Evolutionary conservation across 1,140 invertebrate genomes (phyloP).

Genomic region (Drosophila kikkawai): DNA sequence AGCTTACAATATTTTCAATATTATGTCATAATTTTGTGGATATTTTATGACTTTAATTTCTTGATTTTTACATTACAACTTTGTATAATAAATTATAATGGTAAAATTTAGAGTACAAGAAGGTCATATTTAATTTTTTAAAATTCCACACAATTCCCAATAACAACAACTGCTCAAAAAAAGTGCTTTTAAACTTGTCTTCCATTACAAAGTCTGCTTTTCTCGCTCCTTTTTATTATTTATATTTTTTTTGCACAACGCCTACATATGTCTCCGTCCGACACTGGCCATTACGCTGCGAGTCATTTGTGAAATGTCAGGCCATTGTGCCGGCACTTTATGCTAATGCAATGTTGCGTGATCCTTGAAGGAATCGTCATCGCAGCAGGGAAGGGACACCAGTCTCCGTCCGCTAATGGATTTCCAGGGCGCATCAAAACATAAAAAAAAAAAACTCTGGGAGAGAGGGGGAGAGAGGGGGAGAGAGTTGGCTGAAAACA

Average conservation of each 20-base stretch:
- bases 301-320: constrained; percentile 53
- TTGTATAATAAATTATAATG: neutral
- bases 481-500: constrained; percentile 19
- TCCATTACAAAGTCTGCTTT: neutral
- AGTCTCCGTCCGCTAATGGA: constrained; percentile 38
- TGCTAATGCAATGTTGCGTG: constrained; percentile 62
- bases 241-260: neutral
- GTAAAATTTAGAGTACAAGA: no score
- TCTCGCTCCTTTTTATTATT: neutral
- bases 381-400: constrained; percentile 19
- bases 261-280: neutral
- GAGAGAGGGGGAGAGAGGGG: neutral
- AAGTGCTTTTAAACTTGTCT: neutral
- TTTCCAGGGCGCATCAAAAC: constrained; percentile 50
- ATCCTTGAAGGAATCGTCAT: constrained; percentile 62
- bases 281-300: constrained; percentile 22
- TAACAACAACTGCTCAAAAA: neutral
- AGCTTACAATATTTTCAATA: no score
- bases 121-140: neutral
- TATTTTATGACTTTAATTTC: neutral
- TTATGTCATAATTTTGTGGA: no score
- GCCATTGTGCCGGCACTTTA: constrained; percentile 58
- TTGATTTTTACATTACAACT: neutral
- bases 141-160: neutral
- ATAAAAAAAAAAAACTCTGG: constrained; percentile 31